Percentiles rank a stretch among this genome's conserved stretches.
phyloP scores from a whole-genome alignment of 2,113 vertebrate species.

The Andinoacara biseriatus region DNA sequence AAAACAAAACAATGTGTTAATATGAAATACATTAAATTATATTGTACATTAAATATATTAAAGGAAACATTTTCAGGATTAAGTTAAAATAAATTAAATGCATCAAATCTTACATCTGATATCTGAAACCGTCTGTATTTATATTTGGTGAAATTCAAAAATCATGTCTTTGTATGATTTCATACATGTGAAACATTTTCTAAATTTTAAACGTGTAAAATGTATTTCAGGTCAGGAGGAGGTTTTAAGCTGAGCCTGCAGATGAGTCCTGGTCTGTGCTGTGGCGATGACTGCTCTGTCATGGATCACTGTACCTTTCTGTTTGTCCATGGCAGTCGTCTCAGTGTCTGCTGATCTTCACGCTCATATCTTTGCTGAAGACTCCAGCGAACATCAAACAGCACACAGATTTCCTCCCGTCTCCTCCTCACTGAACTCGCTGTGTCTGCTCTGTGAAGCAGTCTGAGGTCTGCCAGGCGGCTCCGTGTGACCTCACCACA shows the following conservation, averaged over 20 bases:
- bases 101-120: neutral
- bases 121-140: neutral
- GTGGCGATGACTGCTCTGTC: neutral
- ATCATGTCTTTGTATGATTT: neutral
- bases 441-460: neutral
- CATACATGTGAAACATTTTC: neutral
- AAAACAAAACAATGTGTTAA: neutral
- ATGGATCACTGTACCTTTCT: conserved; percentile 54
- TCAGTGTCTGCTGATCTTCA: conserved; percentile 29
- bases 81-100: neutral
- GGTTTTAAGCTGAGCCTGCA: neutral
- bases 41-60: neutral
- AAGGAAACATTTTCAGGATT: neutral
- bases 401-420: neutral
- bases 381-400: neutral
- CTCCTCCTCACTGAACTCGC: neutral
- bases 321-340: conserved; percentile 59
- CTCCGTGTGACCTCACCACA: conserved; percentile 6
- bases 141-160: neutral
- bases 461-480: neutral
- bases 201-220: neutral
- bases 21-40: too few relatives aligned
- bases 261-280: neutral
- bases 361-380: conserved; percentile 35
- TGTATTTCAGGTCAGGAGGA: neutral